phyloP scores from a whole-genome alignment of 2,888 invertebrate genomes.

The Allygus modestus region DNA sequence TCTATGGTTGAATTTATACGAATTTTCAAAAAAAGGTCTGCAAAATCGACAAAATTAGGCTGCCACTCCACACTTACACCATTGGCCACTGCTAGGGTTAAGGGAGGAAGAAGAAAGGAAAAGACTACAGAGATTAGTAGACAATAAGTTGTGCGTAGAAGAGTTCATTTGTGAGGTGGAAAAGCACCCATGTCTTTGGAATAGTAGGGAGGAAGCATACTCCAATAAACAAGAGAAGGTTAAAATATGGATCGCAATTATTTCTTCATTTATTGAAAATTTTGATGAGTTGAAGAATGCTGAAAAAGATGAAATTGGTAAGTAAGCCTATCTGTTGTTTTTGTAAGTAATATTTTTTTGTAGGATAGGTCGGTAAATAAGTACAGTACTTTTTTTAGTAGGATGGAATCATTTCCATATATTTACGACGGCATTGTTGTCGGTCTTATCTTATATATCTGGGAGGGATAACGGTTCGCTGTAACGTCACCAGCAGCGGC shows the following conservation, averaged over 20 bases:
- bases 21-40: too few species aligned
- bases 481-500: not conserved
- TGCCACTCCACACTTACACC: too few species aligned
- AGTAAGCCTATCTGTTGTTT: constrained; percentile 7
- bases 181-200: constrained; percentile 5
- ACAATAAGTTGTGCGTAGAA: not conserved
- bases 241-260: not conserved
- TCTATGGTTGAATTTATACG: too few species aligned
- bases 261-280: constrained; percentile 2
- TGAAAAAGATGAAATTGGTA: constrained; percentile 12
- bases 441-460: constrained; percentile 2
- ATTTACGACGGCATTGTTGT: constrained; percentile 9
- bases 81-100: too few species aligned
- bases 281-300: constrained; percentile 6
- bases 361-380: constrained; percentile 5
- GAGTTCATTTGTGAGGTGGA: constrained; percentile 4
- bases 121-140: constrained; percentile 10
- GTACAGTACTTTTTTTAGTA: not conserved
- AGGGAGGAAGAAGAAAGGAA: constrained; percentile 9
- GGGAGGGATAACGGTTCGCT: constrained; percentile 8
- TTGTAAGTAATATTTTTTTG: not conserved
- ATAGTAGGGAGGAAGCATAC: not conserved
- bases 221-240: not conserved
- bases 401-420: constrained; percentile 9
- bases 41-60: too few species aligned